Evolutionary conservation across 2,113 vertebrate genomes (phyloP).

Genomic region (Grammomys surdaster): DNA sequence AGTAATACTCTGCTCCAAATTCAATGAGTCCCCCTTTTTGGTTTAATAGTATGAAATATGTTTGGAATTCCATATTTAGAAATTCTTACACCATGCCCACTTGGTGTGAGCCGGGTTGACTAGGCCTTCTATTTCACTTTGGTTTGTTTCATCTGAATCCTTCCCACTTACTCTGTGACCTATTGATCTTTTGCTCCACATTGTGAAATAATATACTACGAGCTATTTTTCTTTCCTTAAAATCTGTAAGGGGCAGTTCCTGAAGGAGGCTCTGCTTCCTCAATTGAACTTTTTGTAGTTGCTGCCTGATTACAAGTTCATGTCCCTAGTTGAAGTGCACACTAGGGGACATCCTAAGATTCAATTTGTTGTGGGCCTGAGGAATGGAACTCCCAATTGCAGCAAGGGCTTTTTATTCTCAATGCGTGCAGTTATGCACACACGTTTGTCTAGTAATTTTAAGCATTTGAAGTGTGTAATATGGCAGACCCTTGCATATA

Average conservation of each 20-base stretch:
- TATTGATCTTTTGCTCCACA: neutral
- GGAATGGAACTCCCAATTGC: neutral
- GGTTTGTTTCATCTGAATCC: neutral
- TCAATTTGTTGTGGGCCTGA: neutral
- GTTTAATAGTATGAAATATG: neutral
- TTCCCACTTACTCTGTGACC: neutral
- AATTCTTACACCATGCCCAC: neutral
- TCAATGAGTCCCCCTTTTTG: neutral
- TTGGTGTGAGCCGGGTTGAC: neutral
- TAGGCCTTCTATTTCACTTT: neutral
- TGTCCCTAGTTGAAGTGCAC: neutral
- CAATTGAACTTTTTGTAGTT: neutral
- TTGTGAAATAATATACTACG: neutral
- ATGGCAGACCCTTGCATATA: neutral
- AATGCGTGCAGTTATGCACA: neutral
- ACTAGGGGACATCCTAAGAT: neutral
- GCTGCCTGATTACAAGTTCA: constrained; percentile 2
- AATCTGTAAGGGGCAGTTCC: neutral
- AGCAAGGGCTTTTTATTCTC: neutral
- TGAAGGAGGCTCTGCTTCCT: neutral
- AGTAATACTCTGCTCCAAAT: neutral
- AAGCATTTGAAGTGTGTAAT: neutral
- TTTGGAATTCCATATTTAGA: neutral
- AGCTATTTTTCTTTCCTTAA: neutral
- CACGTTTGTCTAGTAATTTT: neutral